Percentiles rank a stretch among this genome's conserved stretches.
Evolutionary conservation across 1,140 invertebrate genomes (phyloP).

Genomic region (Himalopsyche phryganea): DNA sequence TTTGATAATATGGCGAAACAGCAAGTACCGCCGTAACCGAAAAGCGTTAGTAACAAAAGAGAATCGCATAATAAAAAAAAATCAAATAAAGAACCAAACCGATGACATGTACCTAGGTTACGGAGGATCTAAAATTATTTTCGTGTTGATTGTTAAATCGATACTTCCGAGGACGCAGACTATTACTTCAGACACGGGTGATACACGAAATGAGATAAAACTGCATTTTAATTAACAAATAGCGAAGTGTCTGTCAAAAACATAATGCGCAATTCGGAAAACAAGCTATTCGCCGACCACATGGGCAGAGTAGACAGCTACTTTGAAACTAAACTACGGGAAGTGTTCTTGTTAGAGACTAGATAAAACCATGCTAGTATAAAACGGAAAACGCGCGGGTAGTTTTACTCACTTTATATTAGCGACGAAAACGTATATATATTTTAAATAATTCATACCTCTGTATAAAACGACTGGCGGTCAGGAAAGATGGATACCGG

Average conservation of each 20-base stretch:
- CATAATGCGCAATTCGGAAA: slow-evolving; percentile 29
- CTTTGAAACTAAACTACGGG: slow-evolving; percentile 11
- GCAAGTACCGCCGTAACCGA: too few species aligned
- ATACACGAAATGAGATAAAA: neutral
- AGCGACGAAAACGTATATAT: neutral
- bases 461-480: slow-evolving; percentile 13
- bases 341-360: neutral
- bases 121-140: too few species aligned
- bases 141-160: slow-evolving; percentile 11
- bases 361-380: neutral
- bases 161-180: neutral
- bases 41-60: too few species aligned
- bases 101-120: too few species aligned
- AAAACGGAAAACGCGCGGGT: neutral
- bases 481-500: slow-evolving; percentile 24
- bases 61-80: too few species aligned
- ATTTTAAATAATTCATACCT: slow-evolving; percentile 9
- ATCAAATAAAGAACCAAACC: too few species aligned
- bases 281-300: slow-evolving; percentile 15
- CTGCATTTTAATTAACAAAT: slow-evolving; percentile 13
- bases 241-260: slow-evolving; percentile 19
- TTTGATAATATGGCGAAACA: too few species aligned
- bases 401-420: neutral
- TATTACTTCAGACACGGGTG: neutral
- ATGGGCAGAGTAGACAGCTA: slow-evolving; percentile 9